Base-by-base conservation (phyloP, 2,113 vertebrate species). In the Petrocephalus zakoni region DNA sequence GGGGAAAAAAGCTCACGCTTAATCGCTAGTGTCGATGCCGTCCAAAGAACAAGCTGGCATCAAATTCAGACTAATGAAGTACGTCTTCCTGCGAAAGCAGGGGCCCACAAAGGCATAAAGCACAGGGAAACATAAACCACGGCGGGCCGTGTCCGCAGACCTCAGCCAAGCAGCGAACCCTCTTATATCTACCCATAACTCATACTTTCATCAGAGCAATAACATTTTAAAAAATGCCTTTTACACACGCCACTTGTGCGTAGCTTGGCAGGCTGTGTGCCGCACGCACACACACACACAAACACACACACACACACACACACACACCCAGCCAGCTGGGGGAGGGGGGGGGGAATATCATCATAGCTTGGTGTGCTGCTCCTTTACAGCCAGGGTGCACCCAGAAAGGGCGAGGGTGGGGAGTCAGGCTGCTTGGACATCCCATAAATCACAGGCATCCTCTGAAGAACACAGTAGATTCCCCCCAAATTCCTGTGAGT, bases 401-500 rank as follows among this genome's bases (percentile, higher is more conserved):
- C 88, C 88, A 81, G 90, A 91, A 91, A 87, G 92, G 92, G 93
- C 83, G 53, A 93, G 92, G 93, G 92, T 91, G 92, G 93, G 93
- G 93, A 94, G 91, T 89, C 92, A 90, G 92, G 55, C 47, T 85
- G 53, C 82, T 64, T 52, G 72, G 72, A 93, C 93, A 93, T 92
- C 91, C 93, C 93, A 95, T 95, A 95, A 96, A 96, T 95, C 94
- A 95, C 92, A 89, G 92, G 89, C 92, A 93, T 93, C 78, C 75
- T 90, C 90, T 34, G 83, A 52, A 92, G 90, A 93, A 91, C 91
- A 92, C 91, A 93, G 92, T 92, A 91, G 92, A 95, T 94, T 92
- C 94, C 68, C 68, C 94, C 94, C 93, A 95, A 95, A 95, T 96
- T 96, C 95, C 94, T 94, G 90, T 92, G 91, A 92, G 94, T 95